Evolutionary conservation across 1,140 invertebrate genomes (phyloP).

Genomic region (Brachionus manjavacas): DNA sequence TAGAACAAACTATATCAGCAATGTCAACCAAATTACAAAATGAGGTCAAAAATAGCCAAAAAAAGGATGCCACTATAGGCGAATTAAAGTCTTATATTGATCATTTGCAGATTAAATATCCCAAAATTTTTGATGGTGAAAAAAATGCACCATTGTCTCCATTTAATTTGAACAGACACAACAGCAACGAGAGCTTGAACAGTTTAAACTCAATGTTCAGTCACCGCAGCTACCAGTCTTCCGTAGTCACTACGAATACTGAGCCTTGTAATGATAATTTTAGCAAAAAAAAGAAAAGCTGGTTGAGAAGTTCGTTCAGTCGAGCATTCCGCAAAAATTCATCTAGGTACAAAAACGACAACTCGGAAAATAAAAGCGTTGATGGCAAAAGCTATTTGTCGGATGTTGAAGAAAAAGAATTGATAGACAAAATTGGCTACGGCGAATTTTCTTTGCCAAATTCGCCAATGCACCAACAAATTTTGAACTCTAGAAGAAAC

Average conservation of each 20-base stretch:
- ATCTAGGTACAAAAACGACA: slow-evolving; percentile 59
- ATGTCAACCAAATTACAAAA: slow-evolving; percentile 2
- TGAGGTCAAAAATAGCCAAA: background rate
- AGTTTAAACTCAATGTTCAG: slow-evolving; percentile 35
- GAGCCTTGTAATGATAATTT: background rate
- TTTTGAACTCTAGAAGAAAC: background rate
- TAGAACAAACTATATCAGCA: slow-evolving; percentile 34
- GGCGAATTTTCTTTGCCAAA: slow-evolving; percentile 58
- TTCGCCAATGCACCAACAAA: slow-evolving; percentile 50
- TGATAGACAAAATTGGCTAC: slow-evolving; percentile 36
- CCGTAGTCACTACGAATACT: background rate
- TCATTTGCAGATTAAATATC: slow-evolving; percentile 71
- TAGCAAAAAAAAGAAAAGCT: slow-evolving; percentile 39
- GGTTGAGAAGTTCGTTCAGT: slow-evolving; percentile 86
- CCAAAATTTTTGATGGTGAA: slow-evolving; percentile 35
- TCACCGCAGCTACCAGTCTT: background rate
- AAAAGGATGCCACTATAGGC: background rate
- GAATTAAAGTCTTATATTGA: slow-evolving; percentile 89
- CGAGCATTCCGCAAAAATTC: slow-evolving; percentile 78
- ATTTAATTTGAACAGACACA: background rate
- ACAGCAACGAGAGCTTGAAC: slow-evolving; percentile 30
- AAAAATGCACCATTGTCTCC: background rate
- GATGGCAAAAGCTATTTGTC: slow-evolving; percentile 54
- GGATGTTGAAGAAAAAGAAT: slow-evolving; percentile 61
- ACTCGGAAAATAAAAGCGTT: slow-evolving; percentile 51